phyloP scores from a whole-genome alignment of 2,797 vertebrate species.

The Arremon aurantiirostris region DNA sequence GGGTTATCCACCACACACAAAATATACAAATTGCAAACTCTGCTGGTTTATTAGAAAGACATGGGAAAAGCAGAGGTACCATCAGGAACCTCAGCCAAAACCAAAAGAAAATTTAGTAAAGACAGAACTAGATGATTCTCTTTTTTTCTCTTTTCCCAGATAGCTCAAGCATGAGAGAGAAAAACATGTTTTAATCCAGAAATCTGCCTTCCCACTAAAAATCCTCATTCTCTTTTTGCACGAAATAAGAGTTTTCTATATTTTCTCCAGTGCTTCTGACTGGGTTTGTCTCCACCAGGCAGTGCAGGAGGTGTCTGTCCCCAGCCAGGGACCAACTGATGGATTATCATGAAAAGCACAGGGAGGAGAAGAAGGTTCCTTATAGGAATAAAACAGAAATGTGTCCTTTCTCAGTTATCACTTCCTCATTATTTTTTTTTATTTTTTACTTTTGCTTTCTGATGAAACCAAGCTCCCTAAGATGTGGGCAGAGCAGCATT shows the following conservation, averaged over 20 bases:
- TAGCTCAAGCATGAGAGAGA: neutral
- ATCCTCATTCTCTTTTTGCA: neutral
- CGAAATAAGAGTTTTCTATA: neutral
- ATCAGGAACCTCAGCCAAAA: neutral
- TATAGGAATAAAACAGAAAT: neutral
- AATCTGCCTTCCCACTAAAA: neutral
- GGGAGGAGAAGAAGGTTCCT: neutral
- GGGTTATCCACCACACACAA: neutral
- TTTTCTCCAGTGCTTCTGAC: neutral
- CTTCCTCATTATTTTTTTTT: neutral
- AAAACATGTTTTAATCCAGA: neutral
- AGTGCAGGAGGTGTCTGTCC: neutral
- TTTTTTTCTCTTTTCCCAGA: neutral
- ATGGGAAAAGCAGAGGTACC: accelerated
- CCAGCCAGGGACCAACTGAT: neutral
- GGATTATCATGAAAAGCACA: neutral
- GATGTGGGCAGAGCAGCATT: neutral
- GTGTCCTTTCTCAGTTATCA: neutral
- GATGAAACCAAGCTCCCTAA: neutral
- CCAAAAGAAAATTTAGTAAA: neutral
- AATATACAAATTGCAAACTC: neutral
- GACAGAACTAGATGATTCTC: neutral
- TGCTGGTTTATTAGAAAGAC: neutral
- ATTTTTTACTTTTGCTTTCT: neutral
- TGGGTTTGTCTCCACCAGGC: neutral